Conservation (phyloP, 2,113 vertebrate genomes). For the Geococcyx californianus region DNA sequence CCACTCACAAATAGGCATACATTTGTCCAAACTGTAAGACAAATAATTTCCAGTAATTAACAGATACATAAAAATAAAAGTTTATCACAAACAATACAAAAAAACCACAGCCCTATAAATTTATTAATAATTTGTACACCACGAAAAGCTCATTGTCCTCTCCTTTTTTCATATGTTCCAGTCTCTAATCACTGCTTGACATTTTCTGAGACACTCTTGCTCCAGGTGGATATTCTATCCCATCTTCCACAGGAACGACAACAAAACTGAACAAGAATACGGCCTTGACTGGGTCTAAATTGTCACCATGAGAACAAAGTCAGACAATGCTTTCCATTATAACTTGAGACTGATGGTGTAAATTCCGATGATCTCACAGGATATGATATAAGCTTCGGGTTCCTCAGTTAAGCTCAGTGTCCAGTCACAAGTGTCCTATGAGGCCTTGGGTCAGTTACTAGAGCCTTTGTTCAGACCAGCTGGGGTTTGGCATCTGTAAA, state of each 20-base stretch:
- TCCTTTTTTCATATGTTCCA: neutral
- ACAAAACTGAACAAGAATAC: neutral
- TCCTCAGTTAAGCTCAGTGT: neutral
- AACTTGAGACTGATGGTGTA: neutral
- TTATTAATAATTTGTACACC: neutral
- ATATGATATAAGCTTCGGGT: neutral
- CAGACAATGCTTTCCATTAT: neutral
- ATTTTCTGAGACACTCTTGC: neutral
- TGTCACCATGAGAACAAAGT: neutral
- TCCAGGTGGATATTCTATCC: neutral
- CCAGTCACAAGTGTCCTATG: neutral
- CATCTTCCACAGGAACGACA: neutral
- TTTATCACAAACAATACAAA: neutral
- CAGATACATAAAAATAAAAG: neutral
- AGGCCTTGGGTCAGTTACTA: neutral
- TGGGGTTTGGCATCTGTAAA: neutral
- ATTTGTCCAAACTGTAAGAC: neutral
- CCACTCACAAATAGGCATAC: neutral
- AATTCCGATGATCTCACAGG: neutral
- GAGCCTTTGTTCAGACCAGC: constrained; percentile 8
- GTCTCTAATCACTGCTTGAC: neutral
- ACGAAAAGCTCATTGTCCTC: neutral
- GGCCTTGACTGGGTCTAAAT: neutral
- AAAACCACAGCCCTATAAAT: neutral
- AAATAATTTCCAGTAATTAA: neutral